Base-by-base conservation (phyloP, 2,113 vertebrate genomes). In the Terrapene triunguis region DNA sequence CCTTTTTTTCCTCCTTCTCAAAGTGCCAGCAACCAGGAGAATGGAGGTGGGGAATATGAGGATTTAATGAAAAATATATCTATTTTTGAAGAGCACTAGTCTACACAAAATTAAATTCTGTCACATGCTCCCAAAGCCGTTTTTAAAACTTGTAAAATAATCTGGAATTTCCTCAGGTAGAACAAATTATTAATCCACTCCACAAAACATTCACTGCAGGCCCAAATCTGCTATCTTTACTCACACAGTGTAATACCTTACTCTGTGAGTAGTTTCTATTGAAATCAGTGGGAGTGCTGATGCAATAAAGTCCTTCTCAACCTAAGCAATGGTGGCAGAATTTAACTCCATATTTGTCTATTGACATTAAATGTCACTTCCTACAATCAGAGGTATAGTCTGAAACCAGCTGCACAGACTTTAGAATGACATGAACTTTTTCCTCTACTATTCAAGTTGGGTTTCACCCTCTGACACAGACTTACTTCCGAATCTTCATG, bases 401-500 rank as follows among this genome's bases (percentile, higher is more conserved):
- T 47, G 80, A 89, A 53, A 38, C 32, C 84, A 82, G 44, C 32
- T 69, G 89, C 59, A 55, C 1, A 51, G 25, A 1, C 4, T 19
- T 0, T 8, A 48, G 53, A 32, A n/a, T 27, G 84, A 76, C 11
- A 92, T 93, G 32, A 85, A 65, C 19, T 47, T 80, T 47, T 79
- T 4, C 35, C 55, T 11, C 47, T 54, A 54, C 29, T 42, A 0
- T 5, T 8, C 0, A 0, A 0, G 55, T 0, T 1, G 1, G 0
- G 6, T 0, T 1, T 80, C n/a, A 65, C 59, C 22, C 81, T 13
- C 6, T 0, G 5, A 1, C 0, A 0, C 25, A 2, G 21, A 98
- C 99, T 98, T 96, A 99, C 99, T 99, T 99, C 92, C 99, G 99
- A 96, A 99, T 99, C 96, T 98, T 99, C 99, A 99, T 99, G 96